A percentile compares a stretch with the other conserved stretches of the same genome.
Evolutionary conservation across 2,888 invertebrate species (phyloP).

Genomic region (Axea sp.): DNA sequence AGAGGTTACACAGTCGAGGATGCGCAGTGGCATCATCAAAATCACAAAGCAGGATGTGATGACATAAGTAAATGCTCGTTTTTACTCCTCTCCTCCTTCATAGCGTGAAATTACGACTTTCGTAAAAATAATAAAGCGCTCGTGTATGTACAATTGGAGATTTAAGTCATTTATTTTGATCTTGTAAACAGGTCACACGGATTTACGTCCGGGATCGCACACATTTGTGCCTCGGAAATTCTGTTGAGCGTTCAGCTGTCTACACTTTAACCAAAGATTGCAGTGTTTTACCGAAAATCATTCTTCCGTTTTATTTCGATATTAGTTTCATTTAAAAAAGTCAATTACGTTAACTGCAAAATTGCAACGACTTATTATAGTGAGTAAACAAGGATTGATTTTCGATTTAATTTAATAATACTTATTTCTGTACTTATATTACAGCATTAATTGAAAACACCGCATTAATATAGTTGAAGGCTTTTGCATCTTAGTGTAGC

Average conservation of each 20-base stretch:
- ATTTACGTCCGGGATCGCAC: constrained; percentile 13
- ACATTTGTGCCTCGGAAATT: constrained; percentile 14
- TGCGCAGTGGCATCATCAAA: constrained; percentile 15
- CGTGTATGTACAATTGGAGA: constrained; percentile 4
- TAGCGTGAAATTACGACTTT: constrained; percentile 11
- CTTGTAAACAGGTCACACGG: constrained; percentile 12
- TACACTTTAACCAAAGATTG: background rate
- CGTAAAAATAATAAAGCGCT: constrained; percentile 14
- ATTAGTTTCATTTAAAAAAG: no score
- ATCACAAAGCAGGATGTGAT: background rate
- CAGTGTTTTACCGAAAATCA: background rate
- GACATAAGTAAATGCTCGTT: constrained; percentile 12
- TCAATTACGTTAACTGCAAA: no score
- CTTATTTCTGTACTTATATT: no score
- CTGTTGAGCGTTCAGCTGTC: constrained; percentile 1
- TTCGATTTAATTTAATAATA: no score
- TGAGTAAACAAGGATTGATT: no score
- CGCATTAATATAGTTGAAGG: no score
- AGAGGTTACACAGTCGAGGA: background rate
- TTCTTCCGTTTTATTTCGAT: no score
- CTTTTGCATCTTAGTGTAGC: no score
- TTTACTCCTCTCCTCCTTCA: background rate
- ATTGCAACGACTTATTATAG: no score
- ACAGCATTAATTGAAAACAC: no score
- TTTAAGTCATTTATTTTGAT: constrained; percentile 25